phyloP scores from a whole-genome alignment of 2,113 vertebrate genomes.

The Plecturocebus donacophilus region DNA sequence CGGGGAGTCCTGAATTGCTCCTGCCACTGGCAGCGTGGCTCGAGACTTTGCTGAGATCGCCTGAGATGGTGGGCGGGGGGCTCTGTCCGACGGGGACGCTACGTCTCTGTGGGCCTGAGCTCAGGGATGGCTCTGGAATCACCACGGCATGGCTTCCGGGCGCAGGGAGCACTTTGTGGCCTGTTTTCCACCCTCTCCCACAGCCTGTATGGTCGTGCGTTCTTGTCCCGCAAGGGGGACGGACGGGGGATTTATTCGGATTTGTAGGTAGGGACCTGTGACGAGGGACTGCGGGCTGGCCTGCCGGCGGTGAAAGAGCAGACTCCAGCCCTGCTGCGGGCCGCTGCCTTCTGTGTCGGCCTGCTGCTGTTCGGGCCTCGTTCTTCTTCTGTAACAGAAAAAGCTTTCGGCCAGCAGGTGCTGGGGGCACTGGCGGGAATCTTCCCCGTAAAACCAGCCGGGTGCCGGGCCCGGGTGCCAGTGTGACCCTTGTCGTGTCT shows the following conservation, averaged over 20 bases:
- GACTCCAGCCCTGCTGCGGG: background rate
- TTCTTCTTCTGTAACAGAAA: background rate
- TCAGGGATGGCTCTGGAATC: background rate
- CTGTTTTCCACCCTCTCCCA: background rate
- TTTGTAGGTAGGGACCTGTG: background rate
- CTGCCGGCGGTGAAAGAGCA: background rate
- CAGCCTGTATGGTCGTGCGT: background rate
- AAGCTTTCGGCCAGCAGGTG: background rate
- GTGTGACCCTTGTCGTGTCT: background rate
- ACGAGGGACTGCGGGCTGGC: accelerated
- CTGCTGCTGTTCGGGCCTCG: background rate
- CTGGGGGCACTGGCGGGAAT: background rate
- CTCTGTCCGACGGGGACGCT: background rate
- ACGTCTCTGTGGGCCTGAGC: background rate
- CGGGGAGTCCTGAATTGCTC: background rate
- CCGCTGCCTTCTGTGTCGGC: background rate
- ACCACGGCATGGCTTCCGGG: background rate
- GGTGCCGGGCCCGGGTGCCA: background rate
- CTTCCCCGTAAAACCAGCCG: background rate
- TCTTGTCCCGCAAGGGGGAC: background rate
- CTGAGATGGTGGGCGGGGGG: background rate
- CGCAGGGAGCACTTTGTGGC: background rate
- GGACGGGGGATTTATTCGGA: background rate
- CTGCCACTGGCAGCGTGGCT: background rate
- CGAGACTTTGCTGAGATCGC: background rate